Percentiles rank a stretch among this genome's conserved stretches.
Evolutionary conservation across 2,888 invertebrate species (phyloP).

Genomic region (Margaritifera margaritifera): DNA sequence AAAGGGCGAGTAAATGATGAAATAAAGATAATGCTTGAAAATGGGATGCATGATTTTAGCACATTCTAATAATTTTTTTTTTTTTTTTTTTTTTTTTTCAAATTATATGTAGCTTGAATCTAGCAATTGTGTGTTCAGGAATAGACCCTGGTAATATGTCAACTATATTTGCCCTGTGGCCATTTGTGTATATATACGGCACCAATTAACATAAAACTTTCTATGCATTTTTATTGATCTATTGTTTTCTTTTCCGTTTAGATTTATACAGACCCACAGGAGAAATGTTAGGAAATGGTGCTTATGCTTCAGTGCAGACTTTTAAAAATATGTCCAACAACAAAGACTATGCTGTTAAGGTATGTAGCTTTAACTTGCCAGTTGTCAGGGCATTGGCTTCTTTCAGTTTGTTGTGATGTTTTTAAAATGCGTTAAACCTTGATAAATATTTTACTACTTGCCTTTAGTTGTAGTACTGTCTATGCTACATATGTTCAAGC

Average conservation of each 20-base stretch:
- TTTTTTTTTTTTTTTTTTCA: too few relatives aligned
- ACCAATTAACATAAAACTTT: neutral
- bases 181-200: too few relatives aligned
- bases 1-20: too few relatives aligned
- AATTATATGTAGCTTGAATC: neutral
- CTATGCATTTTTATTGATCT: neutral
- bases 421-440: neutral
- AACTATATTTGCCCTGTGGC: too few relatives aligned
- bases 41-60: too few relatives aligned
- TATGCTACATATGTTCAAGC: too few relatives aligned
- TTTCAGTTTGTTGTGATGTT: conserved; percentile 4
- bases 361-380: conserved; percentile 37
- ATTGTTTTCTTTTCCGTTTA: conserved; percentile 71
- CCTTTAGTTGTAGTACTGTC: too few relatives aligned
- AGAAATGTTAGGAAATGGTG: conserved; percentile 96
- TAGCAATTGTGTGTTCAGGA: neutral
- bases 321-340: conserved; percentile 93
- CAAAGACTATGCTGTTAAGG: conserved; percentile 95
- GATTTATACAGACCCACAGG: conserved; percentile 96
- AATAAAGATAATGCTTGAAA: too few relatives aligned
- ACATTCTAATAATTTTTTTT: too few relatives aligned
- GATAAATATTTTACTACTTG: neutral
- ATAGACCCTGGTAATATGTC: neutral
- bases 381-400: neutral
- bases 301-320: conserved; percentile 95